phyloP scores from a whole-genome alignment of 2,797 vertebrate genomes.

The Labroides dimidiatus region DNA sequence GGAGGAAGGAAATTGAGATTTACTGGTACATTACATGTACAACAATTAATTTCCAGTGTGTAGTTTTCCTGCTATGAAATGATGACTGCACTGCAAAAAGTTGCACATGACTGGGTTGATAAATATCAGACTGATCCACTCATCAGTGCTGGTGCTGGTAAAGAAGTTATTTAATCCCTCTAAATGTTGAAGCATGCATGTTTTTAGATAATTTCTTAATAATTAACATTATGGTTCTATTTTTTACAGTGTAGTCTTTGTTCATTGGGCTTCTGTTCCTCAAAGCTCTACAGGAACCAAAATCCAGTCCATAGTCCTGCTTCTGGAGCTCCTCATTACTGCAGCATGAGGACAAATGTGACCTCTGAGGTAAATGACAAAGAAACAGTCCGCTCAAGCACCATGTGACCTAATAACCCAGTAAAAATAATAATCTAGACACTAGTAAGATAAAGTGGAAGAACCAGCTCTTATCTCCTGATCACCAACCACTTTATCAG shows the following conservation, averaged over 20 bases:
- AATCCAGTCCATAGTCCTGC: neutral
- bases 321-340: neutral
- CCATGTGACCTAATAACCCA: neutral
- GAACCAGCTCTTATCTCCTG: no score
- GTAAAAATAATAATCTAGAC: neutral
- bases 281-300: constrained; percentile 8
- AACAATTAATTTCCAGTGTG: constrained; percentile 63
- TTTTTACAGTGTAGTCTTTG: neutral
- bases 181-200: no score
- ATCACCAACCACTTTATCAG: no score
- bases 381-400: neutral
- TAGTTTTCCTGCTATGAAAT: constrained; percentile 50
- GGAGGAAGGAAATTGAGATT: constrained; percentile 57
- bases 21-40: constrained; percentile 41
- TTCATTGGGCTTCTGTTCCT: neutral
- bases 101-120: neutral
- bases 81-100: constrained; percentile 33
- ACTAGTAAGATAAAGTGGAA: neutral
- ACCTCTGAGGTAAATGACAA: constrained; percentile 8
- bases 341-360: constrained; percentile 8
- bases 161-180: neutral
- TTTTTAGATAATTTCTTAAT: neutral
- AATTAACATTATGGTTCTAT: no score
- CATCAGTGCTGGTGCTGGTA: no score
- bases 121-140: no score